phyloP scores from a whole-genome alignment of 2,888 invertebrate genomes.

The Scaptomyza polygonia region DNA sequence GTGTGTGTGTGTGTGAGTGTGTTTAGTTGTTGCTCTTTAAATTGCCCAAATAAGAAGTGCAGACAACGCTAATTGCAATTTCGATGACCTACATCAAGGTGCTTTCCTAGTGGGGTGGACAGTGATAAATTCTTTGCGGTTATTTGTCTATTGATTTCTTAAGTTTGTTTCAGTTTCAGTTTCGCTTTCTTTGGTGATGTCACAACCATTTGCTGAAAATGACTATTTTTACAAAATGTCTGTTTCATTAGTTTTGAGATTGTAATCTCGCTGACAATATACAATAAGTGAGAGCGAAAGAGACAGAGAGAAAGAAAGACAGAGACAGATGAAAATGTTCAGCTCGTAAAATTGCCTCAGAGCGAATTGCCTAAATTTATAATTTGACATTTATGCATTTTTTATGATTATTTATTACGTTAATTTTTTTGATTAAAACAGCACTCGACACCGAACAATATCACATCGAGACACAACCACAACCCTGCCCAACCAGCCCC shows the following conservation, averaged over 20 bases:
- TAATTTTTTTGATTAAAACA: constrained; percentile 65
- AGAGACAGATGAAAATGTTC: neutral
- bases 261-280: constrained; percentile 1
- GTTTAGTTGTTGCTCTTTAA: constrained; percentile 6
- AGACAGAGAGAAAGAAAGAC: neutral
- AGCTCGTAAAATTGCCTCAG: constrained; percentile 19
- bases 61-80: constrained; percentile 63
- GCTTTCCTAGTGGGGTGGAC: neutral
- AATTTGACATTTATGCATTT: constrained; percentile 70
- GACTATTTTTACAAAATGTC: constrained; percentile 1
- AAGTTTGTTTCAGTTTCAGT: neutral
- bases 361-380: constrained; percentile 49
- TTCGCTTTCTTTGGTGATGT: neutral
- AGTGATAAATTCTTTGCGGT: neutral
- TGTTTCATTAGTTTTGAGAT: neutral
- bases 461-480: constrained; percentile 8
- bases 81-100: constrained; percentile 56
- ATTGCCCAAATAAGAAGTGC: constrained; percentile 41
- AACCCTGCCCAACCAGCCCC: neutral
- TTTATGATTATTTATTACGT: constrained; percentile 69
- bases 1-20: constrained; percentile 4
- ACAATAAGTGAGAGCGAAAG: neutral
- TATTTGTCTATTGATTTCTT: neutral
- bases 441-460: constrained; percentile 28
- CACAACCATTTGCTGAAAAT: constrained; percentile 5